Percentiles rank a stretch among this genome's conserved stretches.
phyloP scores from a whole-genome alignment of 2,113 vertebrate genomes.

The Apistogramma diplotaenia region DNA sequence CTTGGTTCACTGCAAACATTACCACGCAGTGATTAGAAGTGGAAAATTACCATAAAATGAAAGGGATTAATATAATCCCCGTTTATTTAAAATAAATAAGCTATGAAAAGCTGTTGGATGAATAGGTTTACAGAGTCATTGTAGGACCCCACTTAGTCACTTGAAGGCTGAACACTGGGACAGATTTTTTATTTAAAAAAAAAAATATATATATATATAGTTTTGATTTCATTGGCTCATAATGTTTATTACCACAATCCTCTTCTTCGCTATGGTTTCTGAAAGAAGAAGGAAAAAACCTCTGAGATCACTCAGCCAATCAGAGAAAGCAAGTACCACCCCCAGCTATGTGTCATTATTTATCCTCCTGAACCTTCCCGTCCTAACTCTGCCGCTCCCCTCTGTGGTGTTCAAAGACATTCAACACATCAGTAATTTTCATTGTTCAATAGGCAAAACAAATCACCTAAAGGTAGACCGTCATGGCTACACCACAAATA shows the following conservation, averaged over 20 bases:
- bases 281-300: neutral
- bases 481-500: slow-evolving; percentile 3
- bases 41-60: neutral
- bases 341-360: slow-evolving; percentile 45
- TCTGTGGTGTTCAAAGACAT: slow-evolving; percentile 12
- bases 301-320: slow-evolving; percentile 53
- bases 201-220: neutral
- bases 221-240: too few relatives aligned
- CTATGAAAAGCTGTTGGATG: neutral
- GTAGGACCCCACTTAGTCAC: neutral
- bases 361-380: slow-evolving; percentile 22
- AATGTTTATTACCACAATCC: slow-evolving; percentile 28
- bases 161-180: neutral
- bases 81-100: neutral
- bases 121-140: neutral
- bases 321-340: slow-evolving; percentile 43
- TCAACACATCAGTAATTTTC: slow-evolving; percentile 53
- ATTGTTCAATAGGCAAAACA: slow-evolving; percentile 42
- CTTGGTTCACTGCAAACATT: neutral
- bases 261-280: slow-evolving; percentile 31
- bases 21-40: neutral
- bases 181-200: neutral
- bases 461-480: slow-evolving; percentile 47
- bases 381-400: neutral
- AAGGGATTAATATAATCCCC: neutral